Conservation (phyloP, 2,797 vertebrate genomes). For the Buceros bicornis region DNA sequence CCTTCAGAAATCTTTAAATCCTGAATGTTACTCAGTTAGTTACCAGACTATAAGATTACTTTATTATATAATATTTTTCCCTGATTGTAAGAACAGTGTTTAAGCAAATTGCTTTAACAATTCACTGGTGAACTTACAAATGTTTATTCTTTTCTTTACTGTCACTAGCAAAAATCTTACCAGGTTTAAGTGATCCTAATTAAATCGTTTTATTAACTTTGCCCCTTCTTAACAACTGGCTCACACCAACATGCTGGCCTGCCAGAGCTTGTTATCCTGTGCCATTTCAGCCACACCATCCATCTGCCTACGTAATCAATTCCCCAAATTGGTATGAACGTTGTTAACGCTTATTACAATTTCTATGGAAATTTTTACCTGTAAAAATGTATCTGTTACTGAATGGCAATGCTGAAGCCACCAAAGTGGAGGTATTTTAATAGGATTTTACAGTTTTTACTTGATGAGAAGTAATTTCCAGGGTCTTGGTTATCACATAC, state of each 20-base stretch:
- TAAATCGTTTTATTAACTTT: background rate
- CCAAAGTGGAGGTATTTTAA: background rate
- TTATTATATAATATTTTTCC: slow-evolving; percentile 21
- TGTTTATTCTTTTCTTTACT: background rate
- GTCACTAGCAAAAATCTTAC: background rate
- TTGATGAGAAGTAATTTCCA: background rate
- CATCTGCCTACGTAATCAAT: background rate
- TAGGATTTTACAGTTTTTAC: background rate
- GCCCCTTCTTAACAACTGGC: background rate
- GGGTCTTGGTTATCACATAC: background rate
- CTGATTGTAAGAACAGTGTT: background rate
- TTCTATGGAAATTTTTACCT: background rate
- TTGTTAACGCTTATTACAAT: background rate
- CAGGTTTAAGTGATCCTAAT: background rate
- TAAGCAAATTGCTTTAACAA: background rate
- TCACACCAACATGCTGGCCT: background rate
- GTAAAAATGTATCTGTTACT: background rate
- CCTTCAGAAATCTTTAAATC: background rate
- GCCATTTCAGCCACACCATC: background rate
- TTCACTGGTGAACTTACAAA: background rate
- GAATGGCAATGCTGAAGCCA: background rate
- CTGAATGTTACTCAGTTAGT: background rate
- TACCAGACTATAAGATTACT: background rate
- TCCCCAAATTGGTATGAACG: background rate
- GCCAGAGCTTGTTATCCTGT: background rate